A percentile compares a stretch with the other conserved stretches of the same genome.
phyloP scores from a whole-genome alignment of 2,888 invertebrate species.

The Lamproptera curius region DNA sequence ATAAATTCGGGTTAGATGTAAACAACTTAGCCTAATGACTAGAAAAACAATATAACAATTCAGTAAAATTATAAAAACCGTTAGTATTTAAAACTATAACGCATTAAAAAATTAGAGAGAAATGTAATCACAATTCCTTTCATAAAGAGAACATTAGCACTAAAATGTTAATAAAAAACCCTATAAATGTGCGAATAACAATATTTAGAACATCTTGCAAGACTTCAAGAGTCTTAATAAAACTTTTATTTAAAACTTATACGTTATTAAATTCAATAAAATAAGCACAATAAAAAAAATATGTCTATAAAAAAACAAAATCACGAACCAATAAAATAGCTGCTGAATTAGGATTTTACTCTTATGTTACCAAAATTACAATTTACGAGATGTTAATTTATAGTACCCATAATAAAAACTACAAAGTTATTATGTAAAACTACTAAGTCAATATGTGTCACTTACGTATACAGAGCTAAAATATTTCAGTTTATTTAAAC shows the following conservation, averaged over 20 bases:
- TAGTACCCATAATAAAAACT: too few relatives aligned
- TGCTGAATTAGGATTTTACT: not conserved
- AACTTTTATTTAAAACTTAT: too few relatives aligned
- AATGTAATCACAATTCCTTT: not conserved
- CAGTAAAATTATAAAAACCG: not conserved
- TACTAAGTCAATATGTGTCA: too few relatives aligned
- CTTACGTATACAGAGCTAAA: too few relatives aligned
- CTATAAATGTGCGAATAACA: slow-evolving; percentile 2
- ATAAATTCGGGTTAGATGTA: slow-evolving; percentile 16
- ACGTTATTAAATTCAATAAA: too few relatives aligned
- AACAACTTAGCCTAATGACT: slow-evolving; percentile 16
- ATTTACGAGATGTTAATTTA: too few relatives aligned
- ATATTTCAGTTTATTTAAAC: too few relatives aligned
- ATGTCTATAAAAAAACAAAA: not conserved
- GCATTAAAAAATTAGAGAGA: not conserved
- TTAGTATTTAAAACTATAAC: slow-evolving; percentile 1
- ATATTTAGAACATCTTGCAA: not conserved
- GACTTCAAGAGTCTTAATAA: too few relatives aligned
- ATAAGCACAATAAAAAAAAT: too few relatives aligned
- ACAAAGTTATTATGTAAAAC: too few relatives aligned
- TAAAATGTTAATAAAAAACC: not conserved
- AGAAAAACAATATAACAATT: slow-evolving; percentile 13
- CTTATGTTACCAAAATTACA: too few relatives aligned
- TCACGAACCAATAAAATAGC: not conserved
- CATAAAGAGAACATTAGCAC: not conserved